Percentiles rank a stretch among this genome's conserved stretches.
phyloP scores from a whole-genome alignment of 2,113 vertebrate genomes.

The Cyanocitta stelleri region DNA sequence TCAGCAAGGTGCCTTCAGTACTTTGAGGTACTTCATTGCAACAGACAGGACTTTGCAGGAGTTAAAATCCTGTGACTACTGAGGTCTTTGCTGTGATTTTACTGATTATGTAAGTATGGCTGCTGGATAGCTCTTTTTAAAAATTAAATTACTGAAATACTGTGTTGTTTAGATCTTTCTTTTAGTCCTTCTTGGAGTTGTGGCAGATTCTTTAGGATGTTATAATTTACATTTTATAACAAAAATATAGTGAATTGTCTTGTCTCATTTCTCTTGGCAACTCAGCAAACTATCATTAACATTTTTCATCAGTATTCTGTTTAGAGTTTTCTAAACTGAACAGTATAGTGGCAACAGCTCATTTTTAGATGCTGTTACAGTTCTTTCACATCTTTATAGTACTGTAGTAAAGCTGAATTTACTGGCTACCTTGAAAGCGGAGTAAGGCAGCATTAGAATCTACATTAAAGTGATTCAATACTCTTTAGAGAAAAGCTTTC shows the following conservation, averaged over 20 bases:
- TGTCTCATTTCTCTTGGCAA: conserved; percentile 53
- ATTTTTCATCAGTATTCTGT: conserved; percentile 68
- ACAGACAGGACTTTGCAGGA: neutral
- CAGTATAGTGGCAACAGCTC: conserved; percentile 62
- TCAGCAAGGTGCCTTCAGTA: neutral
- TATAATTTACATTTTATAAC: conserved; percentile 45
- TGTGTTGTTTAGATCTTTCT: conserved; percentile 21
- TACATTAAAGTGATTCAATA: conserved; percentile 69
- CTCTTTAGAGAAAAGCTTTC: conserved; percentile 57
- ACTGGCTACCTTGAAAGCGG: conserved; percentile 67
- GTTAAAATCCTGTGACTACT: neutral
- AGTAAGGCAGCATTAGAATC: conserved; percentile 56
- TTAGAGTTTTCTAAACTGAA: conserved; percentile 68
- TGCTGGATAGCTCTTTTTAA: neutral
- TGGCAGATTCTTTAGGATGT: conserved; percentile 35
- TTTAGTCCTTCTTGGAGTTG: neutral
- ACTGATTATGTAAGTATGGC: neutral
- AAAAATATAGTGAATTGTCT: conserved; percentile 55
- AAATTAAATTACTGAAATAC: conserved; percentile 11
- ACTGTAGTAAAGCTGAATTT: conserved; percentile 73
- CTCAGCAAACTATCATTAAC: conserved; percentile 59
- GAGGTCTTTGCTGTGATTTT: neutral
- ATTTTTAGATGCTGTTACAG: conserved; percentile 67
- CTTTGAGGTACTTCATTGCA: neutral
- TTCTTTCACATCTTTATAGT: conserved; percentile 72